Evolutionary conservation across 2,888 invertebrate genomes (phyloP).

Genomic region (Cerastis rubricosa): DNA sequence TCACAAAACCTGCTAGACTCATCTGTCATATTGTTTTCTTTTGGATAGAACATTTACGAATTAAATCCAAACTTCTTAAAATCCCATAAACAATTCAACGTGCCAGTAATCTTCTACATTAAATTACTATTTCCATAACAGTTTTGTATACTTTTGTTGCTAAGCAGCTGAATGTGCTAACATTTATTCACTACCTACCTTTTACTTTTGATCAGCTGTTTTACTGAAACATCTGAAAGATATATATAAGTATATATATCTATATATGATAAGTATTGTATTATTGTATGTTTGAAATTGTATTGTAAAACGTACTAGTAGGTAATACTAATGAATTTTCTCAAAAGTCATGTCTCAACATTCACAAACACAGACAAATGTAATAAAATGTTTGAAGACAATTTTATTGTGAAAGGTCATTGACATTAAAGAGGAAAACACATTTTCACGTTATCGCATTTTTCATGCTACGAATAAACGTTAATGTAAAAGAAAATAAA

Average conservation of each 20-base stretch:
- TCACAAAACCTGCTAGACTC: too few relatives aligned
- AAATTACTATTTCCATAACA: too few relatives aligned
- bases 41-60: too few relatives aligned
- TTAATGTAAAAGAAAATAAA: not conserved
- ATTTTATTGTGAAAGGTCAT: slow-evolving; percentile 48
- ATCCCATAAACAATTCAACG: too few relatives aligned
- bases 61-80: too few relatives aligned
- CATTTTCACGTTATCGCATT: slow-evolving; percentile 21
- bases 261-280: too few relatives aligned
- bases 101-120: too few relatives aligned
- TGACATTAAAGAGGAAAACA: slow-evolving; percentile 46
- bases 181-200: not conserved
- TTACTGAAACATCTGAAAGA: not conserved
- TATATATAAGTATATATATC: too few relatives aligned
- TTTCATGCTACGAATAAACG: slow-evolving; percentile 2
- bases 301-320: too few relatives aligned
- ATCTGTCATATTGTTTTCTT: too few relatives aligned
- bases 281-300: too few relatives aligned
- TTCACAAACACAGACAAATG: not conserved
- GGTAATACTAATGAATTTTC: too few relatives aligned
- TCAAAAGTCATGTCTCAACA: not conserved
- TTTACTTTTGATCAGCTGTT: not conserved
- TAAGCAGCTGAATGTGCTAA: not conserved
- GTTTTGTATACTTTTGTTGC: slow-evolving; percentile 7
- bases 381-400: slow-evolving; percentile 5